Conservation (phyloP, 1,140 invertebrate species). For the Cotesia chilonis region DNA sequence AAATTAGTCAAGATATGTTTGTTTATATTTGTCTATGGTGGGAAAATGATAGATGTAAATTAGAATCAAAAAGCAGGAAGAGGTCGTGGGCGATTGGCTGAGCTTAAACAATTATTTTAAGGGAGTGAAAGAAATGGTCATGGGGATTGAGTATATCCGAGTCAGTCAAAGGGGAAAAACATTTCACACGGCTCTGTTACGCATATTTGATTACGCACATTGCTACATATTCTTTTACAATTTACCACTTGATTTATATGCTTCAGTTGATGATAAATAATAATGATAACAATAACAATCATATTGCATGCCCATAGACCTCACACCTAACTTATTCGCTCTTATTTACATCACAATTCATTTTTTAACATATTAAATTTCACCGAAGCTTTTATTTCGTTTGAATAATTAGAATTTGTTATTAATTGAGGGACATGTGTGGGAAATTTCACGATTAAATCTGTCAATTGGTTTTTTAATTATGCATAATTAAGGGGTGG, state of each 20-base stretch:
- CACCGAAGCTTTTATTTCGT: too few relatives aligned
- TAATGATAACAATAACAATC: constrained; percentile 16
- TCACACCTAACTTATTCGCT: not conserved
- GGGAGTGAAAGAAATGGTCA: constrained; percentile 12
- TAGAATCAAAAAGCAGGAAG: constrained; percentile 7
- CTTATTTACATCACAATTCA: not conserved
- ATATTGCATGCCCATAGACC: not conserved
- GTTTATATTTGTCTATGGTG: not conserved
- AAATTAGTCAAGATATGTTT: not conserved
- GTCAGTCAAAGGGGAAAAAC: constrained; percentile 32
- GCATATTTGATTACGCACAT: constrained; percentile 44
- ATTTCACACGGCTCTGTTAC: constrained; percentile 43
- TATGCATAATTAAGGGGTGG: too few relatives aligned
- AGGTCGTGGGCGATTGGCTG: constrained; percentile 22
- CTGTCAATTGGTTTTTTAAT: too few relatives aligned
- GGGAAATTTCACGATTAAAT: too few relatives aligned
- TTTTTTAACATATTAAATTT: constrained; percentile 8
- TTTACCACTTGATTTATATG: constrained; percentile 34
- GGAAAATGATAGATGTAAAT: constrained; percentile 18
- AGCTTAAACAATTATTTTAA: not conserved
- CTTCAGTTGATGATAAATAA: constrained; percentile 27
- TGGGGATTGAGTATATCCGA: constrained; percentile 20
- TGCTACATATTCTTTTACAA: constrained; percentile 25
- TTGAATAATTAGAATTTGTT: too few relatives aligned
- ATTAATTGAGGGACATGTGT: too few relatives aligned